Conservation (phyloP, 2,797 vertebrate genomes). For the Etheostoma nigrum region DNA sequence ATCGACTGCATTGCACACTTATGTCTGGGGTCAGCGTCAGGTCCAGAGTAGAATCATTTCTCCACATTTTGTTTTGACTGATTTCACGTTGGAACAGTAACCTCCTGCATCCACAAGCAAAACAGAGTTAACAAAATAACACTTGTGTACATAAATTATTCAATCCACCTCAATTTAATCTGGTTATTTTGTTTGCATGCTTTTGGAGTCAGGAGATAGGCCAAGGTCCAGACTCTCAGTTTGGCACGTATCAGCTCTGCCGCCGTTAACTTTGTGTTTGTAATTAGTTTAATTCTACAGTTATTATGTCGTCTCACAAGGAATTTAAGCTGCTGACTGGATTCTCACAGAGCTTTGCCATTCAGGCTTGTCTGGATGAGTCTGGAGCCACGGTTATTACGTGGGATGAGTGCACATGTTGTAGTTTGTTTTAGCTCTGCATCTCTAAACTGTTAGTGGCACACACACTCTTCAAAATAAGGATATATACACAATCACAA, state of each 20-base stretch:
- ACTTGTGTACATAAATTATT: slow-evolving; percentile 51
- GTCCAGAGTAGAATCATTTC: not conserved
- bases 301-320: slow-evolving; percentile 71
- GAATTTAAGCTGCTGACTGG: slow-evolving; percentile 56
- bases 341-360: slow-evolving; percentile 61
- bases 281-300: slow-evolving; percentile 77
- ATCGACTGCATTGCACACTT: slow-evolving; percentile 19
- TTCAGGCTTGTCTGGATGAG: slow-evolving; percentile 62
- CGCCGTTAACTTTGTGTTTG: slow-evolving; percentile 63
- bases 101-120: slow-evolving; percentile 43
- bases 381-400: slow-evolving; percentile 67
- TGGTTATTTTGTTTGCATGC: slow-evolving; percentile 45
- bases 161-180: slow-evolving; percentile 42
- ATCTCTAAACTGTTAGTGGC: slow-evolving; percentile 33
- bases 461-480: slow-evolving; percentile 10
- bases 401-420: slow-evolving; percentile 65
- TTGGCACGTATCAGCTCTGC: slow-evolving; percentile 34
- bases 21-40: slow-evolving; percentile 1
- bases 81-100: not conserved
- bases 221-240: slow-evolving; percentile 60
- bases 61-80: not conserved
- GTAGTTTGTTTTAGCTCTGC: slow-evolving; percentile 58
- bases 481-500: slow-evolving; percentile 5
- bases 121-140: slow-evolving; percentile 27
- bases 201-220: slow-evolving; percentile 59